Base-by-base conservation (phyloP, 2,888 invertebrate genomes). In the Orthosia cruda region DNA sequence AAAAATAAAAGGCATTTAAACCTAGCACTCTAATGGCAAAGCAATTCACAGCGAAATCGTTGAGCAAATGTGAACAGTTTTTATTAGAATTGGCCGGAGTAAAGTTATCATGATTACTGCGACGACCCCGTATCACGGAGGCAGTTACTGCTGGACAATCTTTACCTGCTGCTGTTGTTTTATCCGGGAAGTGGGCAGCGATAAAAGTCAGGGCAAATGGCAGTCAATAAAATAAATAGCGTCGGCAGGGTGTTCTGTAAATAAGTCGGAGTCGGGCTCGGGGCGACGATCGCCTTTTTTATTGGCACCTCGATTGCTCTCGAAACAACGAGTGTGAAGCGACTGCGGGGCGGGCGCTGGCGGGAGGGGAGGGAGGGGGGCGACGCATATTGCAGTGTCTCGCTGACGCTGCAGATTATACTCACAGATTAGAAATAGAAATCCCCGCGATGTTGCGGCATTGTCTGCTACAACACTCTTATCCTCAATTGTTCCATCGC, bases 201-300 rank as follows among this genome's bases (percentile, higher is more conserved):
- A 96, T 96, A 96, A 96, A 96, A 96, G 95, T 96, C 96, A 95
- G 94, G 92, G 91, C 95, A 96, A 96, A 96, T 95, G 96, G 96
- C 94, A 95, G 96, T 96, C 96, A 96, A 96, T 96, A 96, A 96
- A 96, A 96, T 96, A 96, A 96, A 96, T 96, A 96, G 96, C 95
- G 89, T 93, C 92, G 94, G 95, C 95, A 94, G 96, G 96, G 96
- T 96, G 95, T 96, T 96, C 96, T 96, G 96, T 96, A 96, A 96
- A 96, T 96, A 96, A 96, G 96, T 96, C 93, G 94, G 92, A 92
- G 92, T 91, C 88, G 91, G 91, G 93, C 92, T 94, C 95, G 93
- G 95, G 96, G 96, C 94, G 95, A 94, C 96, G 96, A 96, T 96
- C 96, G 96, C 91, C 95, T 97, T 96, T 97, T 97, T 97, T 97